Base-by-base conservation (phyloP, 30 jellyfish, hydroid and myxozoan genomes). In the Chrysaora quinquecirrha region DNA sequence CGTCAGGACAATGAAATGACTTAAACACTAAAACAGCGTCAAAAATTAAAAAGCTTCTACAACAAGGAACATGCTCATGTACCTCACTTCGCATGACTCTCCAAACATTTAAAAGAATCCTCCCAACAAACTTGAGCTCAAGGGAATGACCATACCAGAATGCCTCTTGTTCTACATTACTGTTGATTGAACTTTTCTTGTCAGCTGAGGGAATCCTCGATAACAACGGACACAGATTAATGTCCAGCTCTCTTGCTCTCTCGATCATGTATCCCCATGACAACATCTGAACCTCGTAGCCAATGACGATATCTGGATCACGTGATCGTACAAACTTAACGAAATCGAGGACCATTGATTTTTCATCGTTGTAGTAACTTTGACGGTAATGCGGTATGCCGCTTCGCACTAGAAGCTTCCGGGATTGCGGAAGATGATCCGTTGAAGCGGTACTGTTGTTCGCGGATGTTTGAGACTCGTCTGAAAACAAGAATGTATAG, bases 21-120 rank as follows among this genome's bases (percentile, higher is more conserved):
- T 3, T 20, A 58, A 7, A 19, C 3, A 25, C 32, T 3, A n/a
- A 19, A 19, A 58, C 71, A n/a, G 71, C 10, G 29, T 58, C 32
- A 58, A 19, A 58, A 6, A 58, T n/a, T n/a, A n/a, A 19, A 20
- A 3, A 6, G 3, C 6, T 58, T 58, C 6, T 21, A 3, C 71
- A 58, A 58, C 71, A 58, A 58, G 32, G 20, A 58, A 58, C 19
- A n/a, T n/a, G n/a, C n/a, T n/a, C n/a, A n/a, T n/a, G 20, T 74
- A 94, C 99, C 96, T 94, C 99, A 61, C 95, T 83, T 18, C 97
- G 85, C 99, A 94, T 94, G 1, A 94, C 81, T 49, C 99, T 75
- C 99, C 99, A 94, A 18, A 94, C 93, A 87, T 94, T 94, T 43
- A 94, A 74, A 18, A 94, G 71, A 33, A 94, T 87, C 43, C 99